Evolutionary conservation across 2,888 invertebrate genomes (phyloP).

Genomic region (Scaptomyza cyrtandrae): DNA sequence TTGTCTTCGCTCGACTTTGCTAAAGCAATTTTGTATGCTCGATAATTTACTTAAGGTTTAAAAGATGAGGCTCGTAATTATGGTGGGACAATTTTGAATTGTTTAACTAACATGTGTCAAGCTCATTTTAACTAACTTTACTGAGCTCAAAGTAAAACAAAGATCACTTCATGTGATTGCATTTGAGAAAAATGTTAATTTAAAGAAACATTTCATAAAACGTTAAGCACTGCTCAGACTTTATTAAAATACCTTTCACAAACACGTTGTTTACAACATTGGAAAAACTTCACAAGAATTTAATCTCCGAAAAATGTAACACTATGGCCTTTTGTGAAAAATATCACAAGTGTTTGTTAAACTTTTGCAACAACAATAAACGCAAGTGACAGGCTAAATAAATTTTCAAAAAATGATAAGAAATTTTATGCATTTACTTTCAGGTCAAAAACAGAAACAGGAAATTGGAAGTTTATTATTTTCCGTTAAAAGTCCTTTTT

Average conservation of each 20-base stretch:
- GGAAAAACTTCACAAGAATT: not conserved
- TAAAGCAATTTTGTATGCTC: conserved; percentile 70
- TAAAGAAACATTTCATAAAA: not conserved
- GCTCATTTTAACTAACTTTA: conserved; percentile 20
- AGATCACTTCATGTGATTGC: not conserved
- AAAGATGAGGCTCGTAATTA: conserved; percentile 47
- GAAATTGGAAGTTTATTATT: conserved; percentile 43
- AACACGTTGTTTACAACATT: not conserved
- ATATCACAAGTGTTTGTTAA: not conserved
- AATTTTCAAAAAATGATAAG: conserved; percentile 8
- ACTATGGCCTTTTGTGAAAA: not conserved
- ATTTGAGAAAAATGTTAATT: not conserved
- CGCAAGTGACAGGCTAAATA: conserved; percentile 10
- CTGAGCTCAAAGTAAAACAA: not conserved
- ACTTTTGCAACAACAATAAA: not conserved
- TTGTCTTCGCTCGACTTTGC: conserved; percentile 59
- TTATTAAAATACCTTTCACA: not conserved
- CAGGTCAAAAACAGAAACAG: conserved; percentile 27
- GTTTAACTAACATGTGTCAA: conserved; percentile 31
- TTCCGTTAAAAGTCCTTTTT: conserved; percentile 21
- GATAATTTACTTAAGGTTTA: conserved; percentile 73
- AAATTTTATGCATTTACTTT: conserved; percentile 14
- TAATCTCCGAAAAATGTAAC: not conserved
- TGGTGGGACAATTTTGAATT: conserved; percentile 45
- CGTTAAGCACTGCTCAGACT: not conserved